Conservation (phyloP, 2,113 vertebrate species). For the Tragulus kanchil region DNA sequence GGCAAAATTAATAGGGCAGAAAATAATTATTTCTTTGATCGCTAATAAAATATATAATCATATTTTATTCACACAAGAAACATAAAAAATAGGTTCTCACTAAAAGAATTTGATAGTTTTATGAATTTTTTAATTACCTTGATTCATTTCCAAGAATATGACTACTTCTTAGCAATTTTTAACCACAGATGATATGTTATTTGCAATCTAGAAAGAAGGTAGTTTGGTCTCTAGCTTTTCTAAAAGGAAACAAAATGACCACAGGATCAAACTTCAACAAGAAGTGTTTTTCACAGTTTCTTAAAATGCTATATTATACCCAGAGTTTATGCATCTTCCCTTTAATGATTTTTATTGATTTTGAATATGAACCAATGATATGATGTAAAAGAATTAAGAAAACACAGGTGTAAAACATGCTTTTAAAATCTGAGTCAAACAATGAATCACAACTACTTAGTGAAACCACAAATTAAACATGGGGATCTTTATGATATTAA, state of each 20-base stretch:
- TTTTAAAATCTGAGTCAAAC: slow-evolving; percentile 45
- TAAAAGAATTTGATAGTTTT: slow-evolving; percentile 54
- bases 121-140: slow-evolving; percentile 66
- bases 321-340: neutral
- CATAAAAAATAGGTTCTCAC: slow-evolving; percentile 59
- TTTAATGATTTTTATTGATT: neutral
- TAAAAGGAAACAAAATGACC: slow-evolving; percentile 42
- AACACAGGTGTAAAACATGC: neutral
- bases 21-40: slow-evolving; percentile 66
- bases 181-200: neutral
- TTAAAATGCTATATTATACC: slow-evolving; percentile 21
- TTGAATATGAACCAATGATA: neutral
- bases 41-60: slow-evolving; percentile 60
- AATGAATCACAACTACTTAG: neutral
- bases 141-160: slow-evolving; percentile 69
- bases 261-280: slow-evolving; percentile 24
- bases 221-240: slow-evolving; percentile 25
- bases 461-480: neutral
- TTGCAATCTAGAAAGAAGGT: slow-evolving; percentile 7
- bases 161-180: slow-evolving; percentile 50
- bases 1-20: slow-evolving; percentile 55
- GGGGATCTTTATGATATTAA: neutral
- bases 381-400: slow-evolving; percentile 17
- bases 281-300: slow-evolving; percentile 7
- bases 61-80: slow-evolving; percentile 64